Evolutionary conservation across 2,888 invertebrate genomes (phyloP), one percentile per base, ranked within the genome.

Genomic region (Drosophila basisetae): DNA sequence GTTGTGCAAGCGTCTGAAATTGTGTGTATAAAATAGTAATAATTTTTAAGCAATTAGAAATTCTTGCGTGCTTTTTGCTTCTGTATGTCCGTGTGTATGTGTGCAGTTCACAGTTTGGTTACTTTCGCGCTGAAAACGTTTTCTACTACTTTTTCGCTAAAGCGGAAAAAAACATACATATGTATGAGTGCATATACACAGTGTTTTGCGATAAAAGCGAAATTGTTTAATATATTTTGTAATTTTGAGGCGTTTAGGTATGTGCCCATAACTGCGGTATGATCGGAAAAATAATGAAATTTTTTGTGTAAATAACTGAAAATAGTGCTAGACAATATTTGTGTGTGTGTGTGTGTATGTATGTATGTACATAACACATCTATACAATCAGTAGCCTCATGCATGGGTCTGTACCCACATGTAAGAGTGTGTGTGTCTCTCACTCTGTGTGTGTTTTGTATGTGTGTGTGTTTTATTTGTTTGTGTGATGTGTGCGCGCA

Each of bases 61-160:
- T 85, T 85, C 85, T 85, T 85, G 85, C 89, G 83, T 85, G 84
- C 88, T 80, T 82, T 30, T 62, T 68, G 68, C 61, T 68, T 69
- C 73, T 80, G 73, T 64, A 69, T 79, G 76, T 69, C 41, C 54
- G 65, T 78, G 64, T 73, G 68, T 74, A 61, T 68, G 64, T 82
- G 74, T 69, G 69, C 71, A 68, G 79, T 77, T 66, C 76, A 76
- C 78, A 86, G 74, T 83, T 80, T 80, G 63, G 78, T 80, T 80
- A 84, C 85, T 88, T 85, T 85, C 82, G 85, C 85, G 85, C 85
- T 85, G 89, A 85, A 85, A 85, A 85, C 85, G 81, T 78, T 85
- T 82, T 74, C 75, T 74, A 73, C 83, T 83, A 76, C 73, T 63
- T 71, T 82, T 79, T 76, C 56, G 59, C 67, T 58, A 33, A 69